Conservation (phyloP, 2,113 vertebrate species). For the Rostratula benghalensis region DNA sequence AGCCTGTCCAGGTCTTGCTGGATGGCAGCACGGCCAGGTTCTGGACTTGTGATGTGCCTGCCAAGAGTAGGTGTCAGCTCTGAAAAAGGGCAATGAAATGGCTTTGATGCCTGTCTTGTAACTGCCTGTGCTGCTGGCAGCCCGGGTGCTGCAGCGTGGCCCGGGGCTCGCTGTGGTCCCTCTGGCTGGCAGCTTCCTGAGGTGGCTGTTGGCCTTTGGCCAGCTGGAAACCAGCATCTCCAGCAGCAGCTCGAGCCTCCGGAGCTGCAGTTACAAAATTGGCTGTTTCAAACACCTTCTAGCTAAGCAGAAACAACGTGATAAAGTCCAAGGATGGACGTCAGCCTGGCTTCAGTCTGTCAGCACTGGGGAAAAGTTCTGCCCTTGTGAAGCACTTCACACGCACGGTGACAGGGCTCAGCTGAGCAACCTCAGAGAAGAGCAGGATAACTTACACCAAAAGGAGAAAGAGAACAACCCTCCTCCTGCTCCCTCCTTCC, state of each 20-base stretch:
- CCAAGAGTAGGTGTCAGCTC: not conserved
- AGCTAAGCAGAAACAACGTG: not conserved
- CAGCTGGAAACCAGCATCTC: rapidly evolving
- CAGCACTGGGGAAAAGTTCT: not conserved
- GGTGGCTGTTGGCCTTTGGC: not conserved
- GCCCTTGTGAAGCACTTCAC: not conserved
- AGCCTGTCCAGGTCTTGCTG: too few species aligned
- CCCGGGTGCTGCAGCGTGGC: not conserved
- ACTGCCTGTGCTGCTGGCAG: not conserved
- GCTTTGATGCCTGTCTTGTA: rapidly evolving
- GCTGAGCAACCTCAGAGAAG: not conserved
- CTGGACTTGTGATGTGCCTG: rapidly evolving
- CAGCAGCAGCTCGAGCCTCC: rapidly evolving
- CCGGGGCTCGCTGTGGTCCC: not conserved
- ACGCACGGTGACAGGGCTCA: not conserved
- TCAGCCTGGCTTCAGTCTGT: not conserved
- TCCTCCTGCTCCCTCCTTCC: not conserved
- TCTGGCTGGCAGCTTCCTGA: not conserved
- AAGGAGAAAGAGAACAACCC: not conserved
- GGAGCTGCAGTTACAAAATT: not conserved
- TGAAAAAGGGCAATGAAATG: rapidly evolving
- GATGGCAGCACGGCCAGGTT: not conserved
- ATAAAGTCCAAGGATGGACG: not conserved
- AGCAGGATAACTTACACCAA: not conserved
- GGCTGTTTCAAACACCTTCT: not conserved